Conservation (phyloP, 2,797 vertebrate species). For the Lerista edwardsae region DNA sequence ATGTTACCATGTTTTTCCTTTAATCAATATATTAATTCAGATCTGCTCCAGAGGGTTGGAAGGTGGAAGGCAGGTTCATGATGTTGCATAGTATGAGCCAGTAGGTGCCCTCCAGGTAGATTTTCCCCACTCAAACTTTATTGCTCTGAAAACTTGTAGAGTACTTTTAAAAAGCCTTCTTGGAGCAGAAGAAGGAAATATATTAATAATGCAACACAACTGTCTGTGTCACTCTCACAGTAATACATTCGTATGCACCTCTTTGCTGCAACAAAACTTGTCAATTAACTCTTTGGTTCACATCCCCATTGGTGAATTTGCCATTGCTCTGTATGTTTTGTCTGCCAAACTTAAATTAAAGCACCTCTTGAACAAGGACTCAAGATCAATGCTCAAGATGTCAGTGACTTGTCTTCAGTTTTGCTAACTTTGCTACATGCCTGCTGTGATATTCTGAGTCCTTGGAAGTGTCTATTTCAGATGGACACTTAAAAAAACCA, state of each 20-base stretch:
- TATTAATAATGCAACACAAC: neutral
- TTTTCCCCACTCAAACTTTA: neutral
- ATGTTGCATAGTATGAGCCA: neutral
- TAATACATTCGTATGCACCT: neutral
- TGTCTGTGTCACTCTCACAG: neutral
- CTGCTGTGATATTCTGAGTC: neutral
- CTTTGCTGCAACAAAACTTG: neutral
- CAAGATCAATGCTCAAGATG: neutral
- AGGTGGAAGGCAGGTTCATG: neutral
- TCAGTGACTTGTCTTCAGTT: neutral
- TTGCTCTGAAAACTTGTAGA: neutral
- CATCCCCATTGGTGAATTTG: neutral
- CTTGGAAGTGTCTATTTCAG: neutral
- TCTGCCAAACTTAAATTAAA: neutral
- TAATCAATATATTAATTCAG: neutral
- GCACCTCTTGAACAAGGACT: neutral
- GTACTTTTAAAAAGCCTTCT: neutral
- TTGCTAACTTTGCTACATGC: neutral
- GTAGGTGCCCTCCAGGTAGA: neutral
- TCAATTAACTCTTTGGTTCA: neutral
- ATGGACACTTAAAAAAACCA: neutral
- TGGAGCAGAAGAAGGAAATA: neutral
- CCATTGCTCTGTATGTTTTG: neutral
- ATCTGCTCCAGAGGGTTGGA: neutral
- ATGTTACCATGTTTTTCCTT: neutral